A percentile compares a stretch with the other conserved stretches of the same genome.
phyloP scores from a whole-genome alignment of 2,888 invertebrate genomes.

The Drosophila koepferae region DNA sequence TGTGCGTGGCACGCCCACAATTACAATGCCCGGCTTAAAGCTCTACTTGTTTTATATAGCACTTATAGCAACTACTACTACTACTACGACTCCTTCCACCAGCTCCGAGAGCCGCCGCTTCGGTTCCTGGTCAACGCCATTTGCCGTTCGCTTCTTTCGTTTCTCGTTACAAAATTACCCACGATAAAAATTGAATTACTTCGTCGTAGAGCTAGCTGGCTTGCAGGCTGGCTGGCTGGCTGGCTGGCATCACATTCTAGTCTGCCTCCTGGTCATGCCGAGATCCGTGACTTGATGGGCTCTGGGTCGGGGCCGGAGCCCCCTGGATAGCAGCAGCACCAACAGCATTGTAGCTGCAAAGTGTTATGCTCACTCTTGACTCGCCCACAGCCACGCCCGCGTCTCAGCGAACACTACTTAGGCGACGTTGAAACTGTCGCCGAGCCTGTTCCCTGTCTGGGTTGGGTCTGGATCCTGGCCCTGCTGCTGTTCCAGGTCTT shows the following conservation, averaged over 20 bases:
- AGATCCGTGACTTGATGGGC: conserved; percentile 18
- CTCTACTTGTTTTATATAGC: conserved; percentile 54
- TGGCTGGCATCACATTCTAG: conserved; percentile 38
- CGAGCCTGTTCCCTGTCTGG: conserved; percentile 46
- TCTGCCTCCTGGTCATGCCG: conserved; percentile 50
- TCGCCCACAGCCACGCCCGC: conserved; percentile 62
- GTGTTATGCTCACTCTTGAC: conserved; percentile 74
- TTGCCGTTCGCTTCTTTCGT: conserved; percentile 72
- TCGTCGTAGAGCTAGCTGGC: conserved; percentile 59
- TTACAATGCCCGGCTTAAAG: conserved; percentile 56
- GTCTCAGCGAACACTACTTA: conserved; percentile 63
- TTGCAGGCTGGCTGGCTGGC: conserved; percentile 17
- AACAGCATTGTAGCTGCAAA: conserved; percentile 65
- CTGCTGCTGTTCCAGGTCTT: background rate
- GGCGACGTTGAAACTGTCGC: conserved; percentile 73
- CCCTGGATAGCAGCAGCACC: conserved; percentile 25
- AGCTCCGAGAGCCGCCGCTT: conserved; percentile 1
- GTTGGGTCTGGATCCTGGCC: background rate
- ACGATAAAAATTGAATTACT: conserved; percentile 84
- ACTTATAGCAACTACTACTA: conserved; percentile 29
- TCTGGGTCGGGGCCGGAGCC: conserved; percentile 14
- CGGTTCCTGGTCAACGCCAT: conserved; percentile 44
- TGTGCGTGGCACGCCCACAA: conserved; percentile 47
- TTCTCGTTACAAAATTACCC: conserved; percentile 83
- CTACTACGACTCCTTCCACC: background rate